These are phyloP conservation scores for Xylota sylvarum DNA, from an alignment of 2,888 invertebrate species.

Conservation along the genomic window DNA sequence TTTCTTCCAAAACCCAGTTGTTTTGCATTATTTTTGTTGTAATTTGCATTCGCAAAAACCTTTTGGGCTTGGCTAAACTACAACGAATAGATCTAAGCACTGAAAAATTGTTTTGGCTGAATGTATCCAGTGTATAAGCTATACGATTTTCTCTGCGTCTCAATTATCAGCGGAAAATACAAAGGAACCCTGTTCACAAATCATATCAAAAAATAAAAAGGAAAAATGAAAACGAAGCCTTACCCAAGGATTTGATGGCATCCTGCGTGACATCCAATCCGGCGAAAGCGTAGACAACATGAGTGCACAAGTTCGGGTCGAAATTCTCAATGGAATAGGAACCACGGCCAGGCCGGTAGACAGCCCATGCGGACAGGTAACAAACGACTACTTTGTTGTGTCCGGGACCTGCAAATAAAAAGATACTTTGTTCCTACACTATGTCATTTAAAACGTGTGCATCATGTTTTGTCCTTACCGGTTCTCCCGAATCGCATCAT, in stretches of 20 bases:
- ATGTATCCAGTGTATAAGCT: too few relatives aligned
- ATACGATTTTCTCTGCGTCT: too few relatives aligned
- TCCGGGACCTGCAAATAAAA: slow-evolving; percentile 86
- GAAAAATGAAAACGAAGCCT: slow-evolving; percentile 77
- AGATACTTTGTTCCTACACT: neutral
- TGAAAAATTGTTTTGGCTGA: too few relatives aligned
- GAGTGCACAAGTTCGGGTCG: slow-evolving; percentile 91
- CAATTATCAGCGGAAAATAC: too few relatives aligned
- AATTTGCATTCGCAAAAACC: too few relatives aligned
- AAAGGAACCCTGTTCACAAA: too few relatives aligned
- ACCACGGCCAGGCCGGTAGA: slow-evolving; percentile 89
- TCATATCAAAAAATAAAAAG: neutral
- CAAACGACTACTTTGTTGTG: slow-evolving; percentile 92
- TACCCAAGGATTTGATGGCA: slow-evolving; percentile 90
- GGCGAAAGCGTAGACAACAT: slow-evolving; percentile 92
- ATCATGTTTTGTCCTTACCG: slow-evolving; percentile 58
- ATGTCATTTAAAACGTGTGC: slow-evolving; percentile 39
- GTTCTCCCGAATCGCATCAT: slow-evolving; percentile 69
- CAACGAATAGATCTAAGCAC: too few relatives aligned
- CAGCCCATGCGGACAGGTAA: slow-evolving; percentile 93
- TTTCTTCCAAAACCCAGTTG: too few relatives aligned
- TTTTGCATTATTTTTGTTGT: too few relatives aligned
- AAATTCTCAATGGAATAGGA: slow-evolving; percentile 89
- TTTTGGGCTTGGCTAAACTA: too few relatives aligned
- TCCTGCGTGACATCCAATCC: slow-evolving; percentile 89